Percentiles rank a stretch among this genome's conserved stretches.
phyloP scores from a whole-genome alignment of 2,113 vertebrate species.

The Trinectes maculatus region DNA sequence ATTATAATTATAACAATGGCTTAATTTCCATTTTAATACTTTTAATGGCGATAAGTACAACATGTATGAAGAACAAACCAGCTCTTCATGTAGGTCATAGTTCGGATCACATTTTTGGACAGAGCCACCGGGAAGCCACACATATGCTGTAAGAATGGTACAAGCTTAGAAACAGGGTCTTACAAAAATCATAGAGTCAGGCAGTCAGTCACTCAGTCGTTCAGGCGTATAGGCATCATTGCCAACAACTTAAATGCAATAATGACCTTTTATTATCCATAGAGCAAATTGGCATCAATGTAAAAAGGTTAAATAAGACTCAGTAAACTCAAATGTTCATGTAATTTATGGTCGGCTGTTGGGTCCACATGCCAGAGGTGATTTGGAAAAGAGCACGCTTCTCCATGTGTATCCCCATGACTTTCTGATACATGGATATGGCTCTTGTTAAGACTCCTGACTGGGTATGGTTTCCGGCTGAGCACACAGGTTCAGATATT shows the following conservation, averaged over 20 bases:
- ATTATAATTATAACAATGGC: too few relatives aligned
- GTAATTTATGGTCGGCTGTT: constrained; percentile 50
- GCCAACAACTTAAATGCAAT: constrained; percentile 21
- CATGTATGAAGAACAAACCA: constrained; percentile 4
- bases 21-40: background rate
- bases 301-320: constrained; percentile 29
- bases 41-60: background rate
- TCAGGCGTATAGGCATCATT: too few relatives aligned
- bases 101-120: constrained; percentile 34
- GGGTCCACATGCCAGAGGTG: constrained; percentile 57
- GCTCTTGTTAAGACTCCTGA: constrained; percentile 63
- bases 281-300: constrained; percentile 27
- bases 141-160: constrained; percentile 15
- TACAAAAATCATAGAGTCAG: constrained; percentile 37
- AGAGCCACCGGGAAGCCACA: constrained; percentile 21
- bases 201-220: constrained; percentile 16
- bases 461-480: constrained; percentile 71
- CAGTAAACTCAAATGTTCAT: constrained; percentile 51
- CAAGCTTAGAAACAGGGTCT: constrained; percentile 31
- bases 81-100: constrained; percentile 14
- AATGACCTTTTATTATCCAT: constrained; percentile 32
- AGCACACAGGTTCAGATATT: constrained; percentile 68
- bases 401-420: constrained; percentile 48
- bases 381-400: constrained; percentile 49
- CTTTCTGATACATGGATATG: constrained; percentile 70